phyloP scores from a whole-genome alignment of 2,888 invertebrate species.

The Trilocha varians region DNA sequence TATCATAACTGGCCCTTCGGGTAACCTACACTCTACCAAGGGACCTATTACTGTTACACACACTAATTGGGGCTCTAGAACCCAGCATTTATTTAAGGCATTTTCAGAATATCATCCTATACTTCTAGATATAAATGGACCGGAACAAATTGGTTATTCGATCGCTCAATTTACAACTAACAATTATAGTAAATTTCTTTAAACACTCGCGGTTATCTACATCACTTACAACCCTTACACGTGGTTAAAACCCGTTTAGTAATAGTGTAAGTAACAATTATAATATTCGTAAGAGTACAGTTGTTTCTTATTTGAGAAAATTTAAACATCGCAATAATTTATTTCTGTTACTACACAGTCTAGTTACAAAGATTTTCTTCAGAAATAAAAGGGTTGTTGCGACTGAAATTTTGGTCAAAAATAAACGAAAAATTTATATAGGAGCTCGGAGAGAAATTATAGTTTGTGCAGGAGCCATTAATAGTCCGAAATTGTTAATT shows the following conservation, averaged over 20 bases:
- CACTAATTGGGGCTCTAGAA: slow-evolving; percentile 33
- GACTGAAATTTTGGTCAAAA: slow-evolving; percentile 19
- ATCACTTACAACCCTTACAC: no score
- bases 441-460: slow-evolving; percentile 29
- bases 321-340: slow-evolving; percentile 23
- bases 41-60: slow-evolving; percentile 25
- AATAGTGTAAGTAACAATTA: no score
- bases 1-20: slow-evolving; percentile 27
- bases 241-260: no score
- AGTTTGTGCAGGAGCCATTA: slow-evolving; percentile 30
- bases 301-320: slow-evolving; percentile 21
- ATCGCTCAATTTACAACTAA: slow-evolving; percentile 18
- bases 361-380: slow-evolving; percentile 25
- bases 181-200: no score
- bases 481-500: slow-evolving; percentile 29
- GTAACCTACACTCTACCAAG: slow-evolving; percentile 22
- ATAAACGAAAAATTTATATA: slow-evolving; percentile 13
- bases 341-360: slow-evolving; percentile 21
- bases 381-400: slow-evolving; percentile 20
- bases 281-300: slow-evolving; percentile 23
- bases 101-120: slow-evolving; percentile 22
- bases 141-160: slow-evolving; percentile 22
- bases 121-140: slow-evolving; percentile 22
- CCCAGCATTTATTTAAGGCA: slow-evolving; percentile 26
- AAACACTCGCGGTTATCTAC: no score